These are phyloP conservation scores for Glossosoma conforme DNA, from an alignment of 1,140 invertebrate genomes.

Conservation along the genomic window DNA sequence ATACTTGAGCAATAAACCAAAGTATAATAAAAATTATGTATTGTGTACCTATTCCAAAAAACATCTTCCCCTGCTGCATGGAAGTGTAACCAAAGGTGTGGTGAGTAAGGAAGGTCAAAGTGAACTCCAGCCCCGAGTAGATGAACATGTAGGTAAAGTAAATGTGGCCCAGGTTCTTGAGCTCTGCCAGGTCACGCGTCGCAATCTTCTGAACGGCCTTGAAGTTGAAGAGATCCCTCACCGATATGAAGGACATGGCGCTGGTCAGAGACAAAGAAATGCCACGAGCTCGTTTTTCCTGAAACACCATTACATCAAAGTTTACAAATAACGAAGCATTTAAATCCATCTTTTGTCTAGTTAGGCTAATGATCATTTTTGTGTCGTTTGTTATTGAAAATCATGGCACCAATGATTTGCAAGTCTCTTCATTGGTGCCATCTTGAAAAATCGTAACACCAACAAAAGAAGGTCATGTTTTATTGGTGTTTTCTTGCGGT, in stretches of 20 bases:
- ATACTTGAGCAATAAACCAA: too few species aligned
- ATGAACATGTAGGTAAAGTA: constrained; percentile 96
- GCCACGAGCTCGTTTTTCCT: constrained; percentile 65
- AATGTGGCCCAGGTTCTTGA: constrained; percentile 73
- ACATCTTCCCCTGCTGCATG: constrained; percentile 98
- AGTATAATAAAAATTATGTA: constrained; percentile 6
- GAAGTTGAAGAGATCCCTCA: constrained; percentile 56
- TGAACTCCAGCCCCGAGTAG: constrained; percentile 97
- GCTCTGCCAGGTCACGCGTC: constrained; percentile 53
- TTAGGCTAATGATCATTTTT: neutral
- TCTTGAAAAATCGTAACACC: too few species aligned
- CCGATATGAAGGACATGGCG: constrained; percentile 63
- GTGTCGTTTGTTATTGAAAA: constrained; percentile 1
- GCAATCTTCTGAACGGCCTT: constrained; percentile 57
- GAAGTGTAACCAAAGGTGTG: constrained; percentile 86
- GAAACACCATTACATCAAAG: constrained; percentile 38
- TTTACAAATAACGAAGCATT: constrained; percentile 8
- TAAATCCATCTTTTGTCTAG: neutral
- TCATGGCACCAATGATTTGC: too few species aligned
- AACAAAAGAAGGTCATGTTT: too few species aligned
- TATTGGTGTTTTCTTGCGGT: too few species aligned
- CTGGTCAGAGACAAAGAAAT: constrained; percentile 63
- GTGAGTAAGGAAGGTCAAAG: constrained; percentile 94
- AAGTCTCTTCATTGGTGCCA: too few species aligned
- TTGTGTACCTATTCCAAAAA: constrained; percentile 78